phyloP scores from a whole-genome alignment of 2,797 vertebrate genomes.

The Ceryle rudis region DNA sequence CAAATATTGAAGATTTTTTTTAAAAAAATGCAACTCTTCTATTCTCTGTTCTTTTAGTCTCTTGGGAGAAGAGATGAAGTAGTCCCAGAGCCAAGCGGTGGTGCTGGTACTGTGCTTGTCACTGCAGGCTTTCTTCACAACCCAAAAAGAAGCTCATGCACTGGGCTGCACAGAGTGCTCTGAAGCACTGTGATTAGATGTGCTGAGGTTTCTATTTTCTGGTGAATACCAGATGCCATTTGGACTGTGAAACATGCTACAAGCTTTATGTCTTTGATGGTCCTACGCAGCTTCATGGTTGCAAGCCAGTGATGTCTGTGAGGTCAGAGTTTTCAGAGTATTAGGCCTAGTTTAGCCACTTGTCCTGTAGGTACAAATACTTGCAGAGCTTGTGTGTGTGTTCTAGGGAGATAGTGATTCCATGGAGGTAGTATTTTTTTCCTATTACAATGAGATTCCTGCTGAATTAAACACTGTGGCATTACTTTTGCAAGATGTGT shows the following conservation, averaged over 20 bases:
- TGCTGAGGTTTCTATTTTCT: background rate
- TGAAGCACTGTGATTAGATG: background rate
- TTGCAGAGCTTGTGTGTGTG: background rate
- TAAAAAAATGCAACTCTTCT: background rate
- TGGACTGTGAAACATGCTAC: background rate
- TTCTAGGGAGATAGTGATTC: background rate
- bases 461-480: background rate
- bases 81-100: background rate
- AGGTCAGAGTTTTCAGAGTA: background rate
- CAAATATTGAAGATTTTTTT: background rate
- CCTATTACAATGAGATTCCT: background rate
- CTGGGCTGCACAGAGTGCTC: background rate
- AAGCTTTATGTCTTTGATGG: background rate
- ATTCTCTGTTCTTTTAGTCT: background rate
- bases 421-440: background rate
- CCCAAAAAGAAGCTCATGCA: background rate
- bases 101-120: background rate
- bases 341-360: background rate
- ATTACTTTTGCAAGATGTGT: slow-evolving; percentile 3
- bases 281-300: background rate
- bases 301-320: background rate
- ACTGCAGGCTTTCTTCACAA: background rate
- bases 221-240: background rate
- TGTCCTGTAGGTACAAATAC: background rate
- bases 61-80: background rate